Conservation (phyloP, 1,140 invertebrate species). For the Cydia fagiglandana region DNA sequence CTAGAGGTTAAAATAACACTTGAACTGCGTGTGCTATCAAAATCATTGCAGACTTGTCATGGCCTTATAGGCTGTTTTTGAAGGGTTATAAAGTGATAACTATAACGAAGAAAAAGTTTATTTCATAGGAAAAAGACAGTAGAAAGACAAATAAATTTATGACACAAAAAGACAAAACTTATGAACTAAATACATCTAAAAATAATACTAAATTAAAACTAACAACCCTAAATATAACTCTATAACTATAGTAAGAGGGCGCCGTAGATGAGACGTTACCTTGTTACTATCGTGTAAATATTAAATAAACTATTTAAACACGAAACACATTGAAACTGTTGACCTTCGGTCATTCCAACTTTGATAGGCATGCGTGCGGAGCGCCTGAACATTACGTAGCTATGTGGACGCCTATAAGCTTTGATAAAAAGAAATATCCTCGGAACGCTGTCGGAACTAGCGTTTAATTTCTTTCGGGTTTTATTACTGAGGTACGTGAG, state of each 20-base stretch:
- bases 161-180: no score
- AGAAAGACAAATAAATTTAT: no score
- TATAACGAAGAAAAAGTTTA: no score
- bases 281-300: neutral
- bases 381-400: neutral
- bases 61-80: neutral
- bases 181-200: no score
- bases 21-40: no score
- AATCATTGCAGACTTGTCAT: no score
- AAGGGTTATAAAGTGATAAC: neutral
- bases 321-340: constrained; percentile 12
- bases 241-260: neutral
- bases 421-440: neutral
- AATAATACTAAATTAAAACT: no score
- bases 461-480: constrained; percentile 12
- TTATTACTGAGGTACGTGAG: constrained; percentile 17
- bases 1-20: no score
- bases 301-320: neutral
- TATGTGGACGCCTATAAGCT: constrained; percentile 6
- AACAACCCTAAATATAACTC: no score
- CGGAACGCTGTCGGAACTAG: constrained; percentile 14
- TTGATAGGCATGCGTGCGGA: constrained; percentile 5
- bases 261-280: no score
- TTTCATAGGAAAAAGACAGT: no score
- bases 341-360: constrained; percentile 17